These are phyloP conservation scores for human (Homo sapiens) DNA, from an alignment of 2,113 vertebrate species.

Conservation along the genomic window DNA sequence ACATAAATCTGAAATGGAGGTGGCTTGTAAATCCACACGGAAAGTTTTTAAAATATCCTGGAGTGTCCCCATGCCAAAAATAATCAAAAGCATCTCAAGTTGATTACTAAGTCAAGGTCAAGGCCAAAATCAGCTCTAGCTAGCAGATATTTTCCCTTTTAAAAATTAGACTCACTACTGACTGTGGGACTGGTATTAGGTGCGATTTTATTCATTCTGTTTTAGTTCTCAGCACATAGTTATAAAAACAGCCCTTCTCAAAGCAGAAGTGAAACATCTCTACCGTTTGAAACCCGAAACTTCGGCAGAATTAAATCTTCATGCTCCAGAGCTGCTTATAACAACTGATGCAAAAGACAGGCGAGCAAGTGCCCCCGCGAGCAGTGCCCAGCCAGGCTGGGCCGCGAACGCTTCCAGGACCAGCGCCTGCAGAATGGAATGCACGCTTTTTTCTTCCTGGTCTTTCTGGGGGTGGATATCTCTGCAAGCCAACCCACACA, in stretches of 20 bases:
- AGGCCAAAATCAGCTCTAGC: slow-evolving; percentile 65
- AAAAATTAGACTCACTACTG: slow-evolving; percentile 58
- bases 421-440: slow-evolving; percentile 46
- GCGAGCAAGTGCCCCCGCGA: slow-evolving; percentile 48
- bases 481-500: slow-evolving; percentile 78
- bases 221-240: slow-evolving; percentile 73
- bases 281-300: slow-evolving; percentile 85
- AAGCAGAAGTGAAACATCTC: slow-evolving; percentile 88
- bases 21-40: slow-evolving; percentile 67
- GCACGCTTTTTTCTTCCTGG: slow-evolving; percentile 5
- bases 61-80: slow-evolving; percentile 68
- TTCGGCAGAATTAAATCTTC: slow-evolving; percentile 78
- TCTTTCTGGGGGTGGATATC: slow-evolving; percentile 51
- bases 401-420: slow-evolving; percentile 39
- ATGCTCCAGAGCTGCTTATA: slow-evolving; percentile 75
- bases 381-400: slow-evolving; percentile 21
- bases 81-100: slow-evolving; percentile 64
- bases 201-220: slow-evolving; percentile 69
- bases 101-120: slow-evolving; percentile 76
- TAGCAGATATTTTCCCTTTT: slow-evolving; percentile 65
- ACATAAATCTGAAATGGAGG: slow-evolving; percentile 71
- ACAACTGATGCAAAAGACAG: slow-evolving; percentile 79
- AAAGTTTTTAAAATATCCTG: slow-evolving; percentile 75
- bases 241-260: slow-evolving; percentile 77
- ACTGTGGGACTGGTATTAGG: slow-evolving; percentile 58